phyloP scores from a whole-genome alignment of 2,888 invertebrate species.

The Netelia virgata region DNA sequence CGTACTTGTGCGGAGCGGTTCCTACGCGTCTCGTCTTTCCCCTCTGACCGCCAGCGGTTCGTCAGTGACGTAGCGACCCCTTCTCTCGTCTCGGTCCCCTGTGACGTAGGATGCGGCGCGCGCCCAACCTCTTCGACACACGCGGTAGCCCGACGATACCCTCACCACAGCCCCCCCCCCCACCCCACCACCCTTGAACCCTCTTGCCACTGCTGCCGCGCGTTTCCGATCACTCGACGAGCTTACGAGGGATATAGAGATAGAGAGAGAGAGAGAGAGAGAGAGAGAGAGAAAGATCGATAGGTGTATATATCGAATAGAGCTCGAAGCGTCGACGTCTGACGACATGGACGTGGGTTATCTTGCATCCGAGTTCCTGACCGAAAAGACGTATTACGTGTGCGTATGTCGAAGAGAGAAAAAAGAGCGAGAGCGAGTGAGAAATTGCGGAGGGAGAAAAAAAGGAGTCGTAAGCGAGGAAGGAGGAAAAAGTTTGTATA shows the following conservation, averaged over 20 bases:
- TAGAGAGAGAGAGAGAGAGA: constrained; percentile 47
- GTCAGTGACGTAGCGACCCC: constrained; percentile 77
- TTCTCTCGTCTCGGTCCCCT: constrained; percentile 47
- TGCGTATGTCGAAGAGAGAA: constrained; percentile 7
- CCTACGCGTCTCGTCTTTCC: constrained; percentile 68
- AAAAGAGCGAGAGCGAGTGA: constrained; percentile 19
- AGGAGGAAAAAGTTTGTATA: constrained; percentile 50
- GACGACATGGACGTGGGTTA: constrained; percentile 62
- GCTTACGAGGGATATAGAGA: constrained; percentile 56
- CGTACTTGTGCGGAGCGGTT: constrained; percentile 39
- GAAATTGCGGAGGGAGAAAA: constrained; percentile 12
- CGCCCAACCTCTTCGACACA: constrained; percentile 73
- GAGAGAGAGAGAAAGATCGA: constrained; percentile 40
- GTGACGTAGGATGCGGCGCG: constrained; percentile 80
- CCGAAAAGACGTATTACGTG: constrained; percentile 36
- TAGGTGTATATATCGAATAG: constrained; percentile 26
- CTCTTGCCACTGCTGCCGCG: constrained; percentile 69
- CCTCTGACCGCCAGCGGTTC: constrained; percentile 72
- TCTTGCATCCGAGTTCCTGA: constrained; percentile 61
- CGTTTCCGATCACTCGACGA: constrained; percentile 55
- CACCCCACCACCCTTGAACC: constrained; percentile 43
- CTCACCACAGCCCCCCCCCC: neutral
- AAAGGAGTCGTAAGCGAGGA: constrained; percentile 45
- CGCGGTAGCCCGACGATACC: constrained; percentile 59
- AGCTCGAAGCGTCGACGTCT: constrained; percentile 48